Evolutionary conservation across 2,113 vertebrate genomes (phyloP).

Genomic region (Tautogolabrus adspersus): DNA sequence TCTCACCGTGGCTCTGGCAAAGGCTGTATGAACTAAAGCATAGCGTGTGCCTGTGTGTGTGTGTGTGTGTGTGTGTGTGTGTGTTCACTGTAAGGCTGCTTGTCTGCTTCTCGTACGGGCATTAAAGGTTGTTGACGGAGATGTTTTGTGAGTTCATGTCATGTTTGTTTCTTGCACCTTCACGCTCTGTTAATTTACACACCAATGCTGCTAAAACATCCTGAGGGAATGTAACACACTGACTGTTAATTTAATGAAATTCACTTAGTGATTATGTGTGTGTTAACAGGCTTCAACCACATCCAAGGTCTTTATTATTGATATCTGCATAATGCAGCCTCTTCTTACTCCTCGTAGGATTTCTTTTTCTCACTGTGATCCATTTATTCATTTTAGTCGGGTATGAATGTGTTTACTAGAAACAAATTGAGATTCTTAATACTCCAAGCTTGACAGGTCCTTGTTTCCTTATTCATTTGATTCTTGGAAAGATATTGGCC

Average conservation of each 20-base stretch:
- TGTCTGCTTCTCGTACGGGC: conserved; percentile 11
- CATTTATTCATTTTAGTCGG: neutral
- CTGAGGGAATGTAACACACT: conserved; percentile 8
- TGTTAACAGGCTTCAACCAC: conserved; percentile 15
- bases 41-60: neutral
- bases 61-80: neutral
- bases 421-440: neutral
- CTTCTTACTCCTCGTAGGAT: neutral
- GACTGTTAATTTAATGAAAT: conserved; percentile 44
- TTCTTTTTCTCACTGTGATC: no score
- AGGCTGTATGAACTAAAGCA: conserved; percentile 25
- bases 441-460: neutral
- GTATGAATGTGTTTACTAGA: neutral
- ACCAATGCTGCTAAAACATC: conserved; percentile 10
- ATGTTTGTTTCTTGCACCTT: conserved; percentile 33
- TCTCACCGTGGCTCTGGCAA: conserved; percentile 22
- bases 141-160: conserved; percentile 16
- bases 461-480: neutral
- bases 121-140: conserved; percentile 20
- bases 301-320: conserved; percentile 21
- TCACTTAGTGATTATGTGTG: conserved; percentile 8
- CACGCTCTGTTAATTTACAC: conserved; percentile 39
- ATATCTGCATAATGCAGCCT: conserved; percentile 5
- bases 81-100: neutral
- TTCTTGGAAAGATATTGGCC: neutral